phyloP scores from a whole-genome alignment of 2,797 vertebrate genomes.

The Carcharodon carcharias region DNA sequence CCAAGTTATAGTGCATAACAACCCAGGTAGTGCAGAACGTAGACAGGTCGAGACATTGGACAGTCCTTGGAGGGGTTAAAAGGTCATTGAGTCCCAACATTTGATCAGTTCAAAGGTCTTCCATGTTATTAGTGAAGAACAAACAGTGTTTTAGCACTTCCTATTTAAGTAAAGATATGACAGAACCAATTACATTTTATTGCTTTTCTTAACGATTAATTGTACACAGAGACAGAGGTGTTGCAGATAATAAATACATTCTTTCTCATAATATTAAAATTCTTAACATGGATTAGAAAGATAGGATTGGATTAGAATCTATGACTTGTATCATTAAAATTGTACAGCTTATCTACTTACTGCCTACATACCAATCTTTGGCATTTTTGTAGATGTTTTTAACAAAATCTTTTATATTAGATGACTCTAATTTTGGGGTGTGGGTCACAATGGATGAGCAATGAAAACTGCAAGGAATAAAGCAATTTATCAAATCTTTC shows the following conservation, averaged over 20 bases:
- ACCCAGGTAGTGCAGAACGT: neutral
- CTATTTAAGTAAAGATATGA: conserved; percentile 27
- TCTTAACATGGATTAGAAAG: conserved; percentile 15
- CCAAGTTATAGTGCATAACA: neutral
- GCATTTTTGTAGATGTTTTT: neutral
- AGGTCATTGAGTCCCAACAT: neutral
- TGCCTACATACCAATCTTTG: neutral
- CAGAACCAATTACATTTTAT: conserved; percentile 28
- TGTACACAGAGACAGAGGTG: conserved; percentile 8
- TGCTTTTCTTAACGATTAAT: conserved; percentile 27
- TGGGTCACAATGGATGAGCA: neutral
- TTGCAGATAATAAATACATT: conserved; percentile 1
- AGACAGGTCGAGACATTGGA: neutral
- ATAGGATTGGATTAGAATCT: neutral
- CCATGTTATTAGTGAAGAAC: conserved; percentile 1
- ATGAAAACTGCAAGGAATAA: neutral
- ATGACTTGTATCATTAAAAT: neutral
- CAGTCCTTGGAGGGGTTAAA: neutral
- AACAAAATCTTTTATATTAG: neutral
- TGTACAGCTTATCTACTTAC: neutral
- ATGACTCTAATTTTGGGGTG: neutral
- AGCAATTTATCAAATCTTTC: neutral
- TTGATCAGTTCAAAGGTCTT: conserved; percentile 1
- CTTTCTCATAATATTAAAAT: neutral
- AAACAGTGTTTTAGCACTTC: conserved; percentile 27